A percentile compares a stretch with the other conserved stretches of the same genome.
Evolutionary conservation across 2,113 vertebrate genomes (phyloP).

Genomic region (Mohoua ochrocephala): DNA sequence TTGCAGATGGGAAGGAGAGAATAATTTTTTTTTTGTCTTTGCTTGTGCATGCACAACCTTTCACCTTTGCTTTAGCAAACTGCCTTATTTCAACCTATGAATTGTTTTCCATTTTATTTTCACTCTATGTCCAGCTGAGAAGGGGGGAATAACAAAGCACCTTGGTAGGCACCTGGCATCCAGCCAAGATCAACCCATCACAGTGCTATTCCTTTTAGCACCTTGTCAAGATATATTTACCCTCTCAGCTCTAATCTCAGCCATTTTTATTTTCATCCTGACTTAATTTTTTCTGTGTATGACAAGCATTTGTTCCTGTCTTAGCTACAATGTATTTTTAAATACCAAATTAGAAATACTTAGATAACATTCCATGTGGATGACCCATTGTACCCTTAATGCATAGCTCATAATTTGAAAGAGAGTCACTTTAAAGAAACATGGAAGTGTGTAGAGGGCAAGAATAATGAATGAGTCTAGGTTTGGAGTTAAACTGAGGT

Average conservation of each 20-base stretch:
- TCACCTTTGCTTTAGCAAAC: background rate
- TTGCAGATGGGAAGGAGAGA: background rate
- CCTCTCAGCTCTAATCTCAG: background rate
- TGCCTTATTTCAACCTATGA: background rate
- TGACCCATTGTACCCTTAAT: background rate
- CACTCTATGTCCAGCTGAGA: background rate
- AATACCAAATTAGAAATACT: background rate
- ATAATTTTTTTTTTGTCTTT: background rate
- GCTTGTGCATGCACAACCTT: background rate
- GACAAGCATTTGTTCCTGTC: background rate
- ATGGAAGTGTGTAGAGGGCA: background rate
- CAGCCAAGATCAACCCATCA: background rate
- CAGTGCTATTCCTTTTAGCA: background rate
- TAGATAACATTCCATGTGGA: background rate
- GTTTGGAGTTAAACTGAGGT: background rate
- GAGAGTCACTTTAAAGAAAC: background rate
- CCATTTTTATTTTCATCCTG: background rate
- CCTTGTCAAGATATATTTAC: background rate
- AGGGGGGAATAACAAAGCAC: background rate
- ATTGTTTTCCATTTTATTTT: background rate
- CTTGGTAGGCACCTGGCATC: background rate
- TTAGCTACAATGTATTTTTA: background rate
- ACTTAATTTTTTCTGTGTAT: background rate
- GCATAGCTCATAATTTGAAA: background rate
- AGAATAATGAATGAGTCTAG: background rate